Conservation (phyloP, 2,113 vertebrate species). For the Ptychochromis oligacanthus region DNA sequence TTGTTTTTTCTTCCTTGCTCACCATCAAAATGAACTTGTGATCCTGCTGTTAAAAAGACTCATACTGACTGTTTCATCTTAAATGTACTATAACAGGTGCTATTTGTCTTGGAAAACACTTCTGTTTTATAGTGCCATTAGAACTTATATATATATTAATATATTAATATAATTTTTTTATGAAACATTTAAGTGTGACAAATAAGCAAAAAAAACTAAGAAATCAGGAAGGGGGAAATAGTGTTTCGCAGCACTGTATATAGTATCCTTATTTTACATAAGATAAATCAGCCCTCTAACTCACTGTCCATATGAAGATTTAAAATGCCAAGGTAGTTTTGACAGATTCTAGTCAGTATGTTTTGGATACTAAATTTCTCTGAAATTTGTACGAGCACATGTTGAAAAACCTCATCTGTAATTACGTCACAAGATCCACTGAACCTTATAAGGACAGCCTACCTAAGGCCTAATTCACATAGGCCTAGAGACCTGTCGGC, state of each 20-base stretch:
- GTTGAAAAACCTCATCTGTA: neutral
- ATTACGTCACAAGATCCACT: neutral
- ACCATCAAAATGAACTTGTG: slow-evolving; percentile 32
- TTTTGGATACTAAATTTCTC: neutral
- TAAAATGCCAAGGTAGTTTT: neutral
- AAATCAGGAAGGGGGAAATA: too few relatives aligned
- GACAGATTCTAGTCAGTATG: neutral
- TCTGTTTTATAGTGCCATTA: neutral
- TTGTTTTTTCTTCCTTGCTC: slow-evolving; percentile 6
- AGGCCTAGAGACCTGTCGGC: neutral
- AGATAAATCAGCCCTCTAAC: neutral
- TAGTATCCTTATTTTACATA: neutral
- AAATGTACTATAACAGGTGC: neutral
- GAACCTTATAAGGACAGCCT: neutral
- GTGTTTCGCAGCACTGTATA: too few relatives aligned
- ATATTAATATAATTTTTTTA: too few relatives aligned
- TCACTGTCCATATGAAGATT: neutral
- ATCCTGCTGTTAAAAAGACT: slow-evolving; percentile 9
- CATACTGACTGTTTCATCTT: neutral
- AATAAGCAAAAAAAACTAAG: too few relatives aligned
- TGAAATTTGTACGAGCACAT: neutral
- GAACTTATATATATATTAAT: too few relatives aligned
- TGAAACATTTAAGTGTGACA: too few relatives aligned
- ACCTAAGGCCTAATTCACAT: neutral
- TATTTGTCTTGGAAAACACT: neutral